These are phyloP conservation scores for Stichodactyla mertensii DNA, from an alignment of 64 coral and sea anemone species.

Conservation along the genomic window DNA sequence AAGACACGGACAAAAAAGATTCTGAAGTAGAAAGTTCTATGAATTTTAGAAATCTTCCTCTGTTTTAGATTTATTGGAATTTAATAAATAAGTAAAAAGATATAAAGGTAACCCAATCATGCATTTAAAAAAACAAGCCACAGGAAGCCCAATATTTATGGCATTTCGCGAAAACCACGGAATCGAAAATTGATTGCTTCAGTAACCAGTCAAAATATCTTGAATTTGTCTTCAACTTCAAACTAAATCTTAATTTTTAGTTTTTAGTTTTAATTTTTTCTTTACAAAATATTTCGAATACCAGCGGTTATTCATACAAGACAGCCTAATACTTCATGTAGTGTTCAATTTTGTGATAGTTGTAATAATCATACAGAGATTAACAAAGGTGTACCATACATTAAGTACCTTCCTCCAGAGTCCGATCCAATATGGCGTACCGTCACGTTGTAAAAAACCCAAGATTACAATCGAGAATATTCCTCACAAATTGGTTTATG, in stretches of 20 bases:
- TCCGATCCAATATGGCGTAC: constrained; percentile 92
- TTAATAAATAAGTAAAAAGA: no score
- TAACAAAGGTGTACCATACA: neutral
- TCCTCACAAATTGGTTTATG: constrained; percentile 96
- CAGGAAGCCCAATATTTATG: neutral
- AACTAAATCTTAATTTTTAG: no score
- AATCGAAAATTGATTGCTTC: no score
- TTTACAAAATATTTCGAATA: neutral
- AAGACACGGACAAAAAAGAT: no score
- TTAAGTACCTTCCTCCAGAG: neutral
- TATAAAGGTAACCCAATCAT: no score
- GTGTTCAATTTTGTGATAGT: neutral
- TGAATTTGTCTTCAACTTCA: no score
- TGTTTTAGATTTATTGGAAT: no score
- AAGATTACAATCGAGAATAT: constrained; percentile 92
- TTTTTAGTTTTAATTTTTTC: no score
- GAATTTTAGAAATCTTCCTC: no score
- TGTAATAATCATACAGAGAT: neutral
- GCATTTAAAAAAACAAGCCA: neutral
- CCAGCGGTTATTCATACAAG: neutral
- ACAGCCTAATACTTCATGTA: neutral
- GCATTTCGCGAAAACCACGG: no score
- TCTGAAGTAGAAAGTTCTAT: no score
- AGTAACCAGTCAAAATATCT: no score
- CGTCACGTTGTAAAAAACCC: constrained; percentile 88